Evolutionary conservation across 2,888 invertebrate species (phyloP).

Genomic region (Clivina fossor): DNA sequence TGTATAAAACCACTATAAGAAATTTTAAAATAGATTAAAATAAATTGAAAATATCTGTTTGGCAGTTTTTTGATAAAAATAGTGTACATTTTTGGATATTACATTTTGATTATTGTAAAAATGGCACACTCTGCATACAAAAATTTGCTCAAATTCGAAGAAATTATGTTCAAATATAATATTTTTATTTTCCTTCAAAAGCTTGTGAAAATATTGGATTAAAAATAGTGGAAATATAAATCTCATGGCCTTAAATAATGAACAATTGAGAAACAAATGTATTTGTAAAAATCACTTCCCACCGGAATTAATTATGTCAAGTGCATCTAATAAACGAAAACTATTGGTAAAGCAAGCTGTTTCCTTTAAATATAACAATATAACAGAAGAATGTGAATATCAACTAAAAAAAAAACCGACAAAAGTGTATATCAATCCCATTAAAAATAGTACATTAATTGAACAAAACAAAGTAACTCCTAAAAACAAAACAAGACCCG

Average conservation of each 20-base stretch:
- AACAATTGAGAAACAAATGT: not conserved
- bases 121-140: not conserved
- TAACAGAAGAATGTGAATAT: no score
- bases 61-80: not conserved
- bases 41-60: not conserved
- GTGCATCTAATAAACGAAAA: slow-evolving; percentile 1
- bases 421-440: no score
- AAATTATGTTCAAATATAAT: slow-evolving; percentile 1
- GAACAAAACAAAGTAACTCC: no score
- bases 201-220: slow-evolving; percentile 5
- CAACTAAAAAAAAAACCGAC: no score
- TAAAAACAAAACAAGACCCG: no score
- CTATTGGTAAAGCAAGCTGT: no score
- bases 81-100: not conserved
- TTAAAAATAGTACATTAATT: no score
- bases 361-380: no score
- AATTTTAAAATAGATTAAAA: not conserved
- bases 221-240: slow-evolving; percentile 8
- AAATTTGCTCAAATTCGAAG: not conserved
- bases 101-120: not conserved
- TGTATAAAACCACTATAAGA: slow-evolving; percentile 2
- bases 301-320: slow-evolving; percentile 1
- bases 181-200: slow-evolving; percentile 1
- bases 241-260: not conserved
- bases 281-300: slow-evolving; percentile 7